A percentile compares a stretch with the other conserved stretches of the same genome.
Conservation (phyloP, 2,797 vertebrate genomes). For the Alectoris magna region DNA sequence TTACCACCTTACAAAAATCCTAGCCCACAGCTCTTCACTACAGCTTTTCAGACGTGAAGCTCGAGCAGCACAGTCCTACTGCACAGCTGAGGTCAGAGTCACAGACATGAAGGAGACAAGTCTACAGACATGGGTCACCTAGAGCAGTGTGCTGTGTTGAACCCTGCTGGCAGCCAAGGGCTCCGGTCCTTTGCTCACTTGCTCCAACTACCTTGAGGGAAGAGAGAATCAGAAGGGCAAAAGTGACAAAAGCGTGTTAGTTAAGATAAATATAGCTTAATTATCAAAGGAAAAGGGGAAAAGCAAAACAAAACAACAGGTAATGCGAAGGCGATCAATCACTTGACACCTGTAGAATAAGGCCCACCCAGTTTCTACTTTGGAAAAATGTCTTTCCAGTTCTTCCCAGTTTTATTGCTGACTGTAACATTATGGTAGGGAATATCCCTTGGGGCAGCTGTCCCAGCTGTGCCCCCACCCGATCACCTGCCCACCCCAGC, state of each 20-base stretch:
- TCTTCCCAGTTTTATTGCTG: not conserved
- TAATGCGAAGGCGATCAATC: not conserved
- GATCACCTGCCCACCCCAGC: not conserved
- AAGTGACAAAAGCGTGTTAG: not conserved
- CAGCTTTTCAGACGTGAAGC: not conserved
- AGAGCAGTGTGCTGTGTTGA: not conserved
- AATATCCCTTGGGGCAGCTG: not conserved
- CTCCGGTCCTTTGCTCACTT: not conserved
- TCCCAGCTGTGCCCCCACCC: not conserved
- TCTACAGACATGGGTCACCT: not conserved
- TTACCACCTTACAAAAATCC: not conserved
- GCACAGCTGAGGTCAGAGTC: not conserved
- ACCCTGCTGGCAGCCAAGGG: not conserved
- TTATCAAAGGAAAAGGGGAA: not conserved
- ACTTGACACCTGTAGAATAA: not conserved
- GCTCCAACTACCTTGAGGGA: fast-evolving
- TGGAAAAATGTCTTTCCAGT: not conserved
- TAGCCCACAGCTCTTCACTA: not conserved
- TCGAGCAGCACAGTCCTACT: not conserved
- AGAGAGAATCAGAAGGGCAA: not conserved
- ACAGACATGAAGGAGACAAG: not conserved
- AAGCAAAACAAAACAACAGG: not conserved
- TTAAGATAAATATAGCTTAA: not conserved
- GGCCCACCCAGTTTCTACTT: not conserved
- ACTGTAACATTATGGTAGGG: fast-evolving